Conservation (phyloP, 2,113 vertebrate genomes). For the Xyliphius kryptos region DNA sequence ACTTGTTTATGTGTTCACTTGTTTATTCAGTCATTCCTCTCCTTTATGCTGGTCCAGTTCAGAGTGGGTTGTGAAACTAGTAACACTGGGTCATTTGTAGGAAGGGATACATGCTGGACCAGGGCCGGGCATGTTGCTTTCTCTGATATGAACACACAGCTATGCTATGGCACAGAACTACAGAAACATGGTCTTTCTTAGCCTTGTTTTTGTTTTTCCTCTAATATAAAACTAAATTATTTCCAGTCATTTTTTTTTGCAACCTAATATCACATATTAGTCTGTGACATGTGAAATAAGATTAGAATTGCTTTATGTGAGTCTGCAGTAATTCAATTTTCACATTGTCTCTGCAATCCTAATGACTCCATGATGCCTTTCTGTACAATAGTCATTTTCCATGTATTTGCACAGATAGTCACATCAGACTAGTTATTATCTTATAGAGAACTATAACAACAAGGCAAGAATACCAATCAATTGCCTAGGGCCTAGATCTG, state of each 20-base stretch:
- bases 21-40: neutral
- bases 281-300: constrained; percentile 6
- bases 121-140: neutral
- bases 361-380: constrained; percentile 26
- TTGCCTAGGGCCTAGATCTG: too few relatives aligned
- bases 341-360: constrained; percentile 21
- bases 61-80: neutral
- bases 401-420: constrained; percentile 2
- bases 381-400: constrained; percentile 8
- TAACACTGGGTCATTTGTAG: neutral
- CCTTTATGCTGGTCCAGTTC: neutral
- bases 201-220: neutral
- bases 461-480: too few relatives aligned
- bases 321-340: constrained; percentile 26
- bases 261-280: constrained; percentile 6
- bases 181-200: constrained; percentile 6
- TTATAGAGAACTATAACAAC: neutral
- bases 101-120: neutral
- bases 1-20: neutral
- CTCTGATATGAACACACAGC: neutral
- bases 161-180: constrained; percentile 8
- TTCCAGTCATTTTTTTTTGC: constrained; percentile 4
- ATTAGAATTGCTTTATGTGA: constrained; percentile 18
- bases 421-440: neutral
- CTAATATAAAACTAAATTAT: neutral